phyloP scores from a whole-genome alignment of 1,140 invertebrate genomes.

The Conus betulinus region DNA sequence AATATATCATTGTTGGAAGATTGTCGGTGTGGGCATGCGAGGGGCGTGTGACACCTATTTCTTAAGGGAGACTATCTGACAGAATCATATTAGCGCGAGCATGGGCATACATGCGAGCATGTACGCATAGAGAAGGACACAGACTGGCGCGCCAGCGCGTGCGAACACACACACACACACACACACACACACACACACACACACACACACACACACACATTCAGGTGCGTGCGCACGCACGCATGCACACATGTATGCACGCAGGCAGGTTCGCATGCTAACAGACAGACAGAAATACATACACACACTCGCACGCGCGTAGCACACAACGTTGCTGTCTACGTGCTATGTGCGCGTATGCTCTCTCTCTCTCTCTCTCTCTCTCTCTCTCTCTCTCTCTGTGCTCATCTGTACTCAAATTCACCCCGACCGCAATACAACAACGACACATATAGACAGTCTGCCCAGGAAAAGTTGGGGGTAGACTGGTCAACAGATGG shows the following conservation, averaged over 20 bases:
- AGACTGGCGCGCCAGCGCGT: not conserved
- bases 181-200: constrained; percentile 6
- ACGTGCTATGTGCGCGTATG: no score
- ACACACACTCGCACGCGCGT: not conserved
- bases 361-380: no score
- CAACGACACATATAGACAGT: no score
- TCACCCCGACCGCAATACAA: no score
- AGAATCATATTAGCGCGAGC: not conserved
- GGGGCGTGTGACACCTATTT: no score
- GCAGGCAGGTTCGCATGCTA: not conserved
- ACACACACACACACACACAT: not conserved
- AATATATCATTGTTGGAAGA: no score
- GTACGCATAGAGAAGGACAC: not conserved
- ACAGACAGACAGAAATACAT: not conserved
- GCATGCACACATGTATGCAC: not conserved
- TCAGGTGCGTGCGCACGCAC: not conserved
- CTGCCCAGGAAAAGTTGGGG: no score
- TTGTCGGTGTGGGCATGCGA: no score
- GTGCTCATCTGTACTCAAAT: no score
- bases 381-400: no score
- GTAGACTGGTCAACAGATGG: not conserved
- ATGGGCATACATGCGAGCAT: not conserved
- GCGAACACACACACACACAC: not conserved
- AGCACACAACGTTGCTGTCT: not conserved
- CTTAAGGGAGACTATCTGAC: no score